phyloP scores from a whole-genome alignment of 2,888 invertebrate species.

The Macaria liturata region DNA sequence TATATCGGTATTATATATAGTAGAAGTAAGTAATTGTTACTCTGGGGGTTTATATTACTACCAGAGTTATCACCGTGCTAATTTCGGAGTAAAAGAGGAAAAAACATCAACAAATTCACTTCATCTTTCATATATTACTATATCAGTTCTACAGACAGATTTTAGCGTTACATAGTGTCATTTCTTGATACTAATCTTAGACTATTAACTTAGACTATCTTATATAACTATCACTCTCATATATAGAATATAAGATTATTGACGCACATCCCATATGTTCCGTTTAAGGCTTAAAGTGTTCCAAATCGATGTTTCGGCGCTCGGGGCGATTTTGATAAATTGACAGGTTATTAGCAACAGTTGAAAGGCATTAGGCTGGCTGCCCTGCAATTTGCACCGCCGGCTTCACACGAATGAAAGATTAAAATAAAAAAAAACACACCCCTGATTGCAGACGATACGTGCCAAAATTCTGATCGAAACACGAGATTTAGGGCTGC shows the following conservation, averaged over 20 bases:
- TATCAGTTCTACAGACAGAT: no score
- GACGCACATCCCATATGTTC: conserved; percentile 42
- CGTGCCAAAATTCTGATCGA: conserved; percentile 50
- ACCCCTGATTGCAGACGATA: conserved; percentile 71
- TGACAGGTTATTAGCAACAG: conserved; percentile 83
- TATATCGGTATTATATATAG: no score
- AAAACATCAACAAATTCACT: no score
- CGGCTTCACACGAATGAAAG: conserved; percentile 73
- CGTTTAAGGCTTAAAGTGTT: conserved; percentile 55
- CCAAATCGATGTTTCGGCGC: conserved; percentile 54
- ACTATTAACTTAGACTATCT: no score
- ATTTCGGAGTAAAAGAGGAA: no score
- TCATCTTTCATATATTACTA: no score
- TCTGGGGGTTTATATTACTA: no score
- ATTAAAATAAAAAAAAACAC: conserved; percentile 57
- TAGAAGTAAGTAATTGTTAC: no score
- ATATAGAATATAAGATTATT: conserved; percentile 25
- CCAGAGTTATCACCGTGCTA: no score
- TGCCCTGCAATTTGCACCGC: conserved; percentile 79
- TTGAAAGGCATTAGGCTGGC: conserved; percentile 82
- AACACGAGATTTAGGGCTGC: conserved; percentile 31
- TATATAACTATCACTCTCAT: no score
- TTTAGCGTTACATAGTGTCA: no score
- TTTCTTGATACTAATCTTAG: no score
- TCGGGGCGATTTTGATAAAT: conserved; percentile 77